A percentile compares a stretch with the other conserved stretches of the same genome.
phyloP scores from a whole-genome alignment of 2,113 vertebrate species.

The Cricetomys ansorgei region DNA sequence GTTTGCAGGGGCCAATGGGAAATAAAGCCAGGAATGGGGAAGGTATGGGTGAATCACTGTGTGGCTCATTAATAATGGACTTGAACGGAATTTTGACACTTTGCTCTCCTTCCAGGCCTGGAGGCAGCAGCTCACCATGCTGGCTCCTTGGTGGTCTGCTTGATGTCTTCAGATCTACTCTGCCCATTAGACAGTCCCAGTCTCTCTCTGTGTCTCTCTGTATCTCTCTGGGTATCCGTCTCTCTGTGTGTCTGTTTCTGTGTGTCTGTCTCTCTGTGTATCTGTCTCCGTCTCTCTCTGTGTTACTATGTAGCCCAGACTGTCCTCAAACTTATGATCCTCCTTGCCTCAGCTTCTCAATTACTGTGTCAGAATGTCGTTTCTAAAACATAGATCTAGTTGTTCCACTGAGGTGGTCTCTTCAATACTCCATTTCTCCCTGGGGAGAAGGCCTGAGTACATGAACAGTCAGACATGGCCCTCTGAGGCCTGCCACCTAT shows the following conservation, averaged over 20 bases:
- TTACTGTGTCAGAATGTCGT: not conserved
- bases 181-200: not conserved
- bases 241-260: too few species aligned
- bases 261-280: too few species aligned
- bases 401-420: not conserved
- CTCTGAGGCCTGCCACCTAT: not conserved
- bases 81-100: not conserved
- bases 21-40: slow-evolving; percentile 57
- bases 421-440: not conserved
- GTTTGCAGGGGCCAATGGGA: not conserved
- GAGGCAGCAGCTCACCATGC: not conserved
- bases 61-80: slow-evolving; percentile 48
- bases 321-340: not conserved
- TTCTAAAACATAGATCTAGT: not conserved
- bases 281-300: accelerated
- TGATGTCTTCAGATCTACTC: too few species aligned
- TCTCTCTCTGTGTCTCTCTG: not conserved
- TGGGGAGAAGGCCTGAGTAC: not conserved
- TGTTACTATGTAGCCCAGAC: not conserved
- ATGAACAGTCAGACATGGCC: not conserved
- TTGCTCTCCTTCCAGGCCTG: too few species aligned
- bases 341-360: not conserved
- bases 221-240: not conserved
- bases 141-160: not conserved
- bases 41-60: slow-evolving; percentile 52